Base-by-base conservation (phyloP, 1,140 invertebrate genomes). In the Lysiphlebus fabarum region DNA sequence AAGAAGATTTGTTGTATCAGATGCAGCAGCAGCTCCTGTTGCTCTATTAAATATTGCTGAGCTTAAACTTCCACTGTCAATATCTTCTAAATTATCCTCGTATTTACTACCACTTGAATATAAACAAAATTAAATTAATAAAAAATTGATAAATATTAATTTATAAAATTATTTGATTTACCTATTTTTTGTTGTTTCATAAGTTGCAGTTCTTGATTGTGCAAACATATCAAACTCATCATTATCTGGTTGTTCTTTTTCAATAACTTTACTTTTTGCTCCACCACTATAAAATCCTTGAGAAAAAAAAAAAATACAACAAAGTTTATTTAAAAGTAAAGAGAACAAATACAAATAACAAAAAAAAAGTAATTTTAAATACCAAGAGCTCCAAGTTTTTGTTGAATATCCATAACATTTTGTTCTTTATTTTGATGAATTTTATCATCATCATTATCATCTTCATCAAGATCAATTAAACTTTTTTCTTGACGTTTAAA, bases 221-320 rank as follows among this genome's bases (percentile, higher is more conserved):
- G 92, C 93, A 81, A 96, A 91, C 86, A 92, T 91, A 75, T 95
- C 92, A 79, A 96, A 96, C 67, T 95, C 92, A 67, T 87, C 86
- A 37, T 82, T 83, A 10, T 82, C 81, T 11, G 70, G 71, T 51
- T 79, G 75, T 12, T 71, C 74, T 58, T 73, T 79, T 45, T 64
- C 62, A 17, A 57, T 53, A 40, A 17, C 54, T 44, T 55, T 69
- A 36, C 14, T 67, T 62, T 70, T 73, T 9, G 67, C 67, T 14
- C 56, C 62, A 36, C 45, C 65, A 38, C 65, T 66, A 37, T 68
- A 66, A 40, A 75, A 55, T 54, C 60, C 75, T 77, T 26, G 17
- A 56, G 44, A 58, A 4, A 41, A 56, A 56, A 41, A 56, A 53
- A 49, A 49, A 53, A 58, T 36, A 43, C 7, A 48, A 48, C 43